A percentile compares a stretch with the other conserved stretches of the same genome.
phyloP scores from a whole-genome alignment of 2,797 vertebrate species.

The Liparis tanakae region DNA sequence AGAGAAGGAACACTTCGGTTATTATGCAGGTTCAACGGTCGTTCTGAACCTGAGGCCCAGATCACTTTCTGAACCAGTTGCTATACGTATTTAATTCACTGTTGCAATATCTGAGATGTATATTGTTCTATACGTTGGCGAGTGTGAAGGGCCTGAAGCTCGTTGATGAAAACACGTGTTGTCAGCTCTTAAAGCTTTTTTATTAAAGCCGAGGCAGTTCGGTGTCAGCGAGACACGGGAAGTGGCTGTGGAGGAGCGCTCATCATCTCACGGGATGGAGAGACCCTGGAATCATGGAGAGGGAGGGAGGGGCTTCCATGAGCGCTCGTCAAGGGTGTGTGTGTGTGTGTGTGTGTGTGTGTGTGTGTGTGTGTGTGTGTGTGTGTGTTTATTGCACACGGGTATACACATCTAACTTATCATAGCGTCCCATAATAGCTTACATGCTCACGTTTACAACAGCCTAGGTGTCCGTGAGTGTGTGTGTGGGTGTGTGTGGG shows the following conservation, averaged over 20 bases:
- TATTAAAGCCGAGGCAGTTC: conserved; percentile 41
- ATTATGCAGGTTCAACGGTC: neutral
- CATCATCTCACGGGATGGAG: no score
- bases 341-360: conserved; percentile 7
- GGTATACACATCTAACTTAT: neutral
- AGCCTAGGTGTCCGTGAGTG: neutral
- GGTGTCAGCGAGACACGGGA: conserved; percentile 45
- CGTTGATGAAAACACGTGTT: conserved; percentile 25
- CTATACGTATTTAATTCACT: neutral
- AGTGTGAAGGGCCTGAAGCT: conserved; percentile 13
- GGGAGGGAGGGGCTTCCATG: conserved; percentile 46
- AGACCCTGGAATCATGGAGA: conserved; percentile 51
- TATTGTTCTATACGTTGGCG: neutral
- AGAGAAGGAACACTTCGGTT: neutral
- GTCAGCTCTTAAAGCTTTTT: conserved; percentile 48
- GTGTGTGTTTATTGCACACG: neutral
- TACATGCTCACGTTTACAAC: conserved; percentile 1
- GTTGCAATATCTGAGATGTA: neutral
- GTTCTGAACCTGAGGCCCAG: neutral
- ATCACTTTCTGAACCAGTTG: neutral
- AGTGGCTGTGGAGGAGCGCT: conserved; percentile 55
- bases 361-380: conserved; percentile 2
- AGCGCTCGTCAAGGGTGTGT: conserved; percentile 43
- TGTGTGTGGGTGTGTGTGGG: neutral
- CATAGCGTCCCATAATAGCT: neutral